phyloP scores from a whole-genome alignment of 2,888 invertebrate species.

The Psylliodes chrysocephalus region DNA sequence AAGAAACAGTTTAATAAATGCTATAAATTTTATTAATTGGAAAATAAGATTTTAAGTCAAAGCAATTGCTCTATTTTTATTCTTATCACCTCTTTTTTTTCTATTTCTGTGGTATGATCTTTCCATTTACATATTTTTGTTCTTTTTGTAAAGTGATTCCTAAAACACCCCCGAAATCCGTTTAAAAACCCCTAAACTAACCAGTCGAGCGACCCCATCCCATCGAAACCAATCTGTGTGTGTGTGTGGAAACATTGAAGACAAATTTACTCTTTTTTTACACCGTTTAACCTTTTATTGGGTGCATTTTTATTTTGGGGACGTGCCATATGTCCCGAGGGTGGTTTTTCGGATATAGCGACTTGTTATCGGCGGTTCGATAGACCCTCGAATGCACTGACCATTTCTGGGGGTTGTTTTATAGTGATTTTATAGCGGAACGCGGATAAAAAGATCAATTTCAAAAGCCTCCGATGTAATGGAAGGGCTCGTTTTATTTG shows the following conservation, averaged over 20 bases:
- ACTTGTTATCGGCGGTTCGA: conserved; percentile 44
- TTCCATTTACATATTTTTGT: too few relatives aligned
- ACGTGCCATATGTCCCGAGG: conserved; percentile 39
- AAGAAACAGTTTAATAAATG: too few relatives aligned
- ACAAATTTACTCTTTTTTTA: conserved; percentile 48
- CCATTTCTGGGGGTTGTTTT: conserved; percentile 42
- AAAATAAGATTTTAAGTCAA: too few relatives aligned
- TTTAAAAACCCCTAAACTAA: conserved; percentile 1
- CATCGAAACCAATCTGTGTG: conserved; percentile 27
- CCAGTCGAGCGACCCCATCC: conserved; percentile 10
- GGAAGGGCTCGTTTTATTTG: conserved; percentile 40
- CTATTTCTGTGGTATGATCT: too few relatives aligned
- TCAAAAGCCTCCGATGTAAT: conserved; percentile 39
- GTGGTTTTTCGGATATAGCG: conserved; percentile 43
- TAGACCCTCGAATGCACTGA: conserved; percentile 41
- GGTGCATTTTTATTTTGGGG: conserved; percentile 43
- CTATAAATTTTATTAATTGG: too few relatives aligned
- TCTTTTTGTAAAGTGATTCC: too few relatives aligned
- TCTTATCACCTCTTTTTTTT: too few relatives aligned
- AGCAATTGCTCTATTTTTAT: too few relatives aligned
- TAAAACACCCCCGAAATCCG: background rate
- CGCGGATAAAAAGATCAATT: conserved; percentile 46
- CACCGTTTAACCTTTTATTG: conserved; percentile 49
- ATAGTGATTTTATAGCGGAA: conserved; percentile 43
- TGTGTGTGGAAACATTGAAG: conserved; percentile 35